Evolutionary conservation across 2,797 vertebrate genomes (phyloP).

Genomic region (Syngnathus acus): DNA sequence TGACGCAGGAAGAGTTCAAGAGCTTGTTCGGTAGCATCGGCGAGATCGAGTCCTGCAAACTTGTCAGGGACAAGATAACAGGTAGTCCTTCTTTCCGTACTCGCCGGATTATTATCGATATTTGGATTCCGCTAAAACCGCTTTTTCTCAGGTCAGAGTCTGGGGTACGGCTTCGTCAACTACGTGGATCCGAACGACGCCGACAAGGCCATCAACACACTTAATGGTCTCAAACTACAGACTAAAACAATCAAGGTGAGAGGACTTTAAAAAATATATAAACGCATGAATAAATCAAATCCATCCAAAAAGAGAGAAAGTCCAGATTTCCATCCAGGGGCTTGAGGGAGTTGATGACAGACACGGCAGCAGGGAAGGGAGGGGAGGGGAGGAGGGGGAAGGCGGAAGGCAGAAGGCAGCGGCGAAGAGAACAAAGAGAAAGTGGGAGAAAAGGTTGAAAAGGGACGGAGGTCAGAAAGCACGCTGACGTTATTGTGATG

Average conservation of each 20-base stretch:
- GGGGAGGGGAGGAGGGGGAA: slow-evolving; percentile 53
- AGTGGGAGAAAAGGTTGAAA: slow-evolving; percentile 47
- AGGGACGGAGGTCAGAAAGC: slow-evolving; percentile 69
- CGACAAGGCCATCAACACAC: slow-evolving; percentile 95
- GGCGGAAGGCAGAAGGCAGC: slow-evolving; percentile 41
- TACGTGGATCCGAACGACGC: slow-evolving; percentile 95
- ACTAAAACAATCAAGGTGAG: slow-evolving; percentile 98
- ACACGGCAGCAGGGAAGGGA: slow-evolving; percentile 57
- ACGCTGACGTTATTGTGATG: slow-evolving; percentile 77
- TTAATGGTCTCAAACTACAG: slow-evolving; percentile 95
- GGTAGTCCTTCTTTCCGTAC: slow-evolving; percentile 55
- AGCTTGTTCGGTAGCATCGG: slow-evolving; percentile 95
- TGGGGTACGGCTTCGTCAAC: slow-evolving; percentile 96
- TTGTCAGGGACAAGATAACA: slow-evolving; percentile 95
- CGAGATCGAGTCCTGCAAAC: slow-evolving; percentile 93
- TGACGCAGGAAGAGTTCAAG: slow-evolving; percentile 96
- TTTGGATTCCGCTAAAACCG: neutral
- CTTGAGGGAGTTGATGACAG: slow-evolving; percentile 40
- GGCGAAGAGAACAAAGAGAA: slow-evolving; percentile 44
- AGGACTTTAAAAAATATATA: neutral
- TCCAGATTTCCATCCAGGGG: slow-evolving; percentile 34
- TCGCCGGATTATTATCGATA: neutral
- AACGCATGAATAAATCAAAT: neutral
- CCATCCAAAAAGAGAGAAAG: slow-evolving; percentile 41
- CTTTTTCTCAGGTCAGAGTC: slow-evolving; percentile 83